Conservation (phyloP, 2,113 vertebrate species). For the Menura novaehollandiae region DNA sequence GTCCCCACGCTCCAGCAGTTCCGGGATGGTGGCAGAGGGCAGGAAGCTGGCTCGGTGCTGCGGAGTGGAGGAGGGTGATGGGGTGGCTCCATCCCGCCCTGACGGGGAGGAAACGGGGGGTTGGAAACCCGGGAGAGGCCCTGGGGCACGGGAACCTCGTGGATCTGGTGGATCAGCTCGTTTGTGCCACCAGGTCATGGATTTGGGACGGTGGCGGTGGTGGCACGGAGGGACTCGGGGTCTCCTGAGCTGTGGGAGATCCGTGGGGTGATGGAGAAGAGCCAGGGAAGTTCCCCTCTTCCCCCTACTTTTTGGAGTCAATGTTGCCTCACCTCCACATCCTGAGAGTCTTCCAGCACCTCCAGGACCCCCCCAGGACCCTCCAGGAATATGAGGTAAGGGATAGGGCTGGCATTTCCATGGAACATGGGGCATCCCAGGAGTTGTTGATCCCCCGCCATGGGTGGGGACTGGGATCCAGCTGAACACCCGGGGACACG, state of each 20-base stretch:
- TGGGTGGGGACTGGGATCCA: neutral
- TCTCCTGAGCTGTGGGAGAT: no score
- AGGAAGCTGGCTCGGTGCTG: slow-evolving; percentile 59
- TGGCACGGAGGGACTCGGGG: neutral
- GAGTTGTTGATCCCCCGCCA: neutral
- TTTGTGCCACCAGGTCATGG: neutral
- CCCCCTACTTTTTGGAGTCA: neutral
- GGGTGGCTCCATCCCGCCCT: neutral
- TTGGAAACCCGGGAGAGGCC: rapidly evolving
- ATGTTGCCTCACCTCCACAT: slow-evolving; percentile 48
- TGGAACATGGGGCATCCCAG: neutral
- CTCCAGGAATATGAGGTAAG: neutral
- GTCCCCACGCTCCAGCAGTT: neutral
- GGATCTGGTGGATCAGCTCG: neutral
- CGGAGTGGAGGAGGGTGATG: neutral
- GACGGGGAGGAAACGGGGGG: rapidly evolving
- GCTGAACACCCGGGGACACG: neutral
- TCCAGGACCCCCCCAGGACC: rapidly evolving
- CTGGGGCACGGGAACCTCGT: rapidly evolving
- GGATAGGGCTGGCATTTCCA: neutral
- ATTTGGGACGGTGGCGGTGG: neutral
- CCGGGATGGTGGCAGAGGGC: neutral
- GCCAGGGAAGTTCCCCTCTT: neutral
- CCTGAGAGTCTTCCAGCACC: slow-evolving; percentile 10
- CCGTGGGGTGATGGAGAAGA: neutral